A percentile compares a stretch with the other conserved stretches of the same genome.
These are phyloP conservation scores for Ips typographus DNA, from an alignment of 1,140 invertebrate species.

Conservation along the genomic window DNA sequence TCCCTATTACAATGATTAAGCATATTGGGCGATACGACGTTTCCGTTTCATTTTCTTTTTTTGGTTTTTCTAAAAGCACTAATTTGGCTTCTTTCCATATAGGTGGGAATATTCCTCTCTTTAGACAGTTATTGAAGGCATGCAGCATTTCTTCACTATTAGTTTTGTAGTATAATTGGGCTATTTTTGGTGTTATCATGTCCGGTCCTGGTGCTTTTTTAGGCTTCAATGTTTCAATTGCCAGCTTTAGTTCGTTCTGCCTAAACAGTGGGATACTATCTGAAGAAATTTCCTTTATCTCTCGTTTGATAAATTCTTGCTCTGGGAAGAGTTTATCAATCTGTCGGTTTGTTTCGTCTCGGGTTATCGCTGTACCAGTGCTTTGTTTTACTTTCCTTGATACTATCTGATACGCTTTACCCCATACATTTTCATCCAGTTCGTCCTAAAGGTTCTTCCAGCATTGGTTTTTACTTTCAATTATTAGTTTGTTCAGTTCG, in stretches of 20 bases:
- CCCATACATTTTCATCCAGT: background rate
- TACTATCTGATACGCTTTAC: background rate
- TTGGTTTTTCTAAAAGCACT: conserved; percentile 43
- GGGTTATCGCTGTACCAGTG: background rate
- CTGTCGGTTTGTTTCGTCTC: background rate
- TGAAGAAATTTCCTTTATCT: background rate
- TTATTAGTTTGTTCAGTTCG: background rate
- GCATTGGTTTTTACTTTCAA: background rate
- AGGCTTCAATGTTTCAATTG: background rate
- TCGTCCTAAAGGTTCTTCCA: background rate
- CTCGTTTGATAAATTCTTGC: background rate
- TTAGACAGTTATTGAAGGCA: background rate
- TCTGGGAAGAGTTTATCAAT: background rate
- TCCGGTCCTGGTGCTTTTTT: background rate
- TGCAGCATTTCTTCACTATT: background rate
- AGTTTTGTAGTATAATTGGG: background rate
- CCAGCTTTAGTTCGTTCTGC: background rate
- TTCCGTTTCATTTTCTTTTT: conserved; percentile 43
- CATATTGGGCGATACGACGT: conserved; percentile 50
- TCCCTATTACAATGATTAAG: conserved; percentile 50
- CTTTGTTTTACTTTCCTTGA: background rate
- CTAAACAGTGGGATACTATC: background rate
- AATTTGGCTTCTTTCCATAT: background rate
- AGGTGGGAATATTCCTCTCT: background rate
- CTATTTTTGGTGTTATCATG: background rate